A percentile compares a stretch with the other conserved stretches of the same genome.
These are phyloP conservation scores for Maconellicoccus hirsutus DNA, from an alignment of 1,140 invertebrate species.

Conservation along the genomic window DNA sequence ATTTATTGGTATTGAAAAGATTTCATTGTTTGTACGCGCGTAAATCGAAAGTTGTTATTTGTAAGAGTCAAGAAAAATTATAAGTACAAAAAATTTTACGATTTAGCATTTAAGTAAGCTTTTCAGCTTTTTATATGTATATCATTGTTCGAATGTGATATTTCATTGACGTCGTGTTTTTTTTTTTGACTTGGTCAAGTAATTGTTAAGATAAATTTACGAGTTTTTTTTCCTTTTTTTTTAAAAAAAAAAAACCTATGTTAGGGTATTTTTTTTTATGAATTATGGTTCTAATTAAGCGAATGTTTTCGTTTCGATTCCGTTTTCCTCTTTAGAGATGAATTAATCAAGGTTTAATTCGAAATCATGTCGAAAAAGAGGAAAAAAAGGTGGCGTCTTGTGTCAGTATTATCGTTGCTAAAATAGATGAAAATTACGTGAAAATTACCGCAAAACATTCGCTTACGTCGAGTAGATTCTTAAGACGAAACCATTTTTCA, in stretches of 20 bases:
- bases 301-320: not conserved
- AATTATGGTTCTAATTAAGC: not conserved
- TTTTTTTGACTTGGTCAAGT: not conserved
- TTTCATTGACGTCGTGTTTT: not conserved
- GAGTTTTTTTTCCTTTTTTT: not conserved
- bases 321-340: too few species aligned
- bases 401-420: not conserved
- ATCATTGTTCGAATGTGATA: conserved; percentile 1
- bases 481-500: not conserved
- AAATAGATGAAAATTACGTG: not conserved
- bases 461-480: not conserved
- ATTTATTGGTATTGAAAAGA: too few species aligned
- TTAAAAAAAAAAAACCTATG: not conserved
- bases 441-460: not conserved
- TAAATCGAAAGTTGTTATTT: too few species aligned
- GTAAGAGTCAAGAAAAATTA: too few species aligned
- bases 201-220: not conserved
- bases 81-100: not conserved
- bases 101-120: not conserved
- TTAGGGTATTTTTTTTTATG: not conserved
- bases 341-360: too few species aligned
- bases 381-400: not conserved
- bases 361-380: too few species aligned
- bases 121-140: not conserved
- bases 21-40: too few species aligned